A percentile compares a stretch with the other conserved stretches of the same genome.
Conservation (phyloP, 2,888 invertebrate species). For the Hydropsyche betteni region DNA sequence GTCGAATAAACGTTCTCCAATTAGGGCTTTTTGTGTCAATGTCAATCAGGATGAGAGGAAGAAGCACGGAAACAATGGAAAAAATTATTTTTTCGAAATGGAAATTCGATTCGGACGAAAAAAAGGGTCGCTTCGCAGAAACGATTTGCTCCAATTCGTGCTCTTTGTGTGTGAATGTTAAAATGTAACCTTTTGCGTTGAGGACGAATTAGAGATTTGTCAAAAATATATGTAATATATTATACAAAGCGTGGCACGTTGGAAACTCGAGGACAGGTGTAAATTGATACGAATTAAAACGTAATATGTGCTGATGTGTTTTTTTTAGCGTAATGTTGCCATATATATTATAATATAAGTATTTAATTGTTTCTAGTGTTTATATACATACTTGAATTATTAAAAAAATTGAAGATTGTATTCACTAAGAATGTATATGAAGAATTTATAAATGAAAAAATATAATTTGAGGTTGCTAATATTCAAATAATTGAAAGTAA, state of each 20-base stretch:
- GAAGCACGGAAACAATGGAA: no score
- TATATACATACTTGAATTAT: not conserved
- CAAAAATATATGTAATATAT: not conserved
- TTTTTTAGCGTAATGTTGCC: not conserved
- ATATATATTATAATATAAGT: not conserved
- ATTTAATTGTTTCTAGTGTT: not conserved
- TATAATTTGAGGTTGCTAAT: no score
- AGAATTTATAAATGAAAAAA: no score
- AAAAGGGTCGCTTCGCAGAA: no score
- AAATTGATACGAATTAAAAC: not conserved
- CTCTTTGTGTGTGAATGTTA: no score
- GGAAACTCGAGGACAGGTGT: not conserved
- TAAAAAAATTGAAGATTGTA: not conserved
- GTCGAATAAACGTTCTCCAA: conserved; percentile 16
- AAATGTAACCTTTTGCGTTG: not conserved
- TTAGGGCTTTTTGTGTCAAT: not conserved
- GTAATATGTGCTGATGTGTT: not conserved
- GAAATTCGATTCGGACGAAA: no score
- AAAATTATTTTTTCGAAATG: no score
- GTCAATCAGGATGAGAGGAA: conserved; percentile 1
- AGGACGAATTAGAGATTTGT: conserved; percentile 3
- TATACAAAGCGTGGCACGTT: no score
- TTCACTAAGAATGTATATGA: not conserved
- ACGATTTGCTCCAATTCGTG: no score
- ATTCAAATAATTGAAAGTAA: no score